Conservation (phyloP, 2,797 vertebrate species). For the Vireo griseus region DNA sequence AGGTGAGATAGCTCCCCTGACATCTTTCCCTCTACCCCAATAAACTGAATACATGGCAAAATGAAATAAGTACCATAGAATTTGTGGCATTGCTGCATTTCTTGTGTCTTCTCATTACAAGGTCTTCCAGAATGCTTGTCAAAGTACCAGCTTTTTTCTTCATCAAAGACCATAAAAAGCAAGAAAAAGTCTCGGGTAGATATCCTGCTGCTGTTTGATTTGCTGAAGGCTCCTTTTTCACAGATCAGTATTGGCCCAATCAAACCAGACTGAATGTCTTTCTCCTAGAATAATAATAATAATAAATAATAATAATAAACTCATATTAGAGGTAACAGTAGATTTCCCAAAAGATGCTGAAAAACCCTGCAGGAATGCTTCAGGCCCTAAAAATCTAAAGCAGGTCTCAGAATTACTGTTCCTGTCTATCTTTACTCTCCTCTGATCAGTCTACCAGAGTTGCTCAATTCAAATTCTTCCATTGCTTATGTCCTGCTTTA, state of each 20-base stretch:
- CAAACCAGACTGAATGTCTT: slow-evolving; percentile 90
- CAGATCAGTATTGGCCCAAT: slow-evolving; percentile 93
- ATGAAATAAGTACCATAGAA: slow-evolving; percentile 82
- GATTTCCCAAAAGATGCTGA: background rate
- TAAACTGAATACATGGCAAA: background rate
- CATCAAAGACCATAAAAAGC: slow-evolving; percentile 94
- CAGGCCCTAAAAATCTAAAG: background rate
- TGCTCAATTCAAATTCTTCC: background rate
- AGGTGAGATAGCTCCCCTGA: background rate
- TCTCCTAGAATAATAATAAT: slow-evolving; percentile 77
- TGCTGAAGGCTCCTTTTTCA: slow-evolving; percentile 77
- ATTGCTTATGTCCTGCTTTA: background rate
- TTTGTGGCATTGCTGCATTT: slow-evolving; percentile 73
- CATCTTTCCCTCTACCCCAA: background rate
- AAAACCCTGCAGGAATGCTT: background rate
- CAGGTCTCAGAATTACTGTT: background rate
- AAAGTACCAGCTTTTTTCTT: slow-evolving; percentile 95
- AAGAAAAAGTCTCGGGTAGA: slow-evolving; percentile 82
- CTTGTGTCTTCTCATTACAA: slow-evolving; percentile 61
- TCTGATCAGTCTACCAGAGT: background rate
- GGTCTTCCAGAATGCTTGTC: slow-evolving; percentile 70
- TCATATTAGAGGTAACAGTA: background rate
- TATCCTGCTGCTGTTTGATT: background rate
- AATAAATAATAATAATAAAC: too few species aligned
- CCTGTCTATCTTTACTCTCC: background rate